Conservation (phyloP, 2,113 vertebrate genomes). For the Cottus gobio region DNA sequence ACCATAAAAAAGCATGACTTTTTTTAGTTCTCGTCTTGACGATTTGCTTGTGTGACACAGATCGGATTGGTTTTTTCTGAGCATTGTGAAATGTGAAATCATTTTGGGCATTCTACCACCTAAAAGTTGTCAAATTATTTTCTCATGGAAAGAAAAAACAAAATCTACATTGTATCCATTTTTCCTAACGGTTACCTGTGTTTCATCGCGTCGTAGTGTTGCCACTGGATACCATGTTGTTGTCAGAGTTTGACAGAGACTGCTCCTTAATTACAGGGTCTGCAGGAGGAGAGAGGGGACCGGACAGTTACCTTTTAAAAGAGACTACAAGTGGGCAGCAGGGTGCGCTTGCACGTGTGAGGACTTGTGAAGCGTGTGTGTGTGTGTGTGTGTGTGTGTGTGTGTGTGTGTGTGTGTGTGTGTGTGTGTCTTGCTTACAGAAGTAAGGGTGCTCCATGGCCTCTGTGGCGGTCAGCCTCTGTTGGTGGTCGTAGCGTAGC, state of each 20-base stretch:
- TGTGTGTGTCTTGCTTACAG: slow-evolving; percentile 83
- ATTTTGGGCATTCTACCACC: too few species aligned
- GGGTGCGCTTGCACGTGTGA: not conserved
- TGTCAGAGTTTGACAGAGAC: slow-evolving; percentile 92
- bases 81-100: too few species aligned
- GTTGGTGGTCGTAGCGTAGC: slow-evolving; percentile 98
- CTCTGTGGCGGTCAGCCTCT: slow-evolving; percentile 96
- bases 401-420: not conserved
- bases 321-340: not conserved
- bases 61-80: too few species aligned
- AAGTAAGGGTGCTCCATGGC: slow-evolving; percentile 99
- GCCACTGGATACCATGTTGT: slow-evolving; percentile 92
- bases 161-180: not conserved
- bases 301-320: not conserved
- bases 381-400: not conserved
- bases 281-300: slow-evolving; percentile 63
- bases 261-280: slow-evolving; percentile 95
- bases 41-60: too few species aligned
- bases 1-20: not conserved
- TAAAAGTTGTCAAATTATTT: not conserved
- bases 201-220: slow-evolving; percentile 94
- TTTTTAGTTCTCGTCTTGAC: not conserved
- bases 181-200: slow-evolving; percentile 66
- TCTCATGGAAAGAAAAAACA: not conserved
- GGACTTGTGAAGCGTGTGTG: not conserved